Evolutionary conservation across 2,797 vertebrate species (phyloP).

Genomic region (Thunnus albacares): DNA sequence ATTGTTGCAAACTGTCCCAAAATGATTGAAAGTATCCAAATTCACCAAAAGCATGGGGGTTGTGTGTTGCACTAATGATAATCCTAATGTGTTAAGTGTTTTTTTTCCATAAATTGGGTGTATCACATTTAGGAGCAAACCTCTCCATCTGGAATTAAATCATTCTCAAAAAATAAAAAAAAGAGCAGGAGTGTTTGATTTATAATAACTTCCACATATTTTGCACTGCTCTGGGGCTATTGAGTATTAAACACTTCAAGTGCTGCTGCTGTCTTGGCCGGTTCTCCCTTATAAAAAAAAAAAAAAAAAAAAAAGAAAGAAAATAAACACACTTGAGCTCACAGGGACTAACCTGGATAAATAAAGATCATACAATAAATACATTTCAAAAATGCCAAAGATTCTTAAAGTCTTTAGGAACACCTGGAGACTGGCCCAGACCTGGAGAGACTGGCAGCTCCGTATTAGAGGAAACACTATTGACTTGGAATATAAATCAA

Average conservation of each 20-base stretch:
- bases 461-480: neutral
- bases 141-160: slow-evolving; percentile 3
- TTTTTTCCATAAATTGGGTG: slow-evolving; percentile 6
- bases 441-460: neutral
- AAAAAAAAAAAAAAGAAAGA: neutral
- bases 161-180: neutral
- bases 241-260: slow-evolving; percentile 32
- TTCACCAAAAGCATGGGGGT: neutral
- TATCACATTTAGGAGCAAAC: slow-evolving; percentile 15
- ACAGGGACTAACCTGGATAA: slow-evolving; percentile 4
- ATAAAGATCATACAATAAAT: neutral
- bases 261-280: slow-evolving; percentile 41
- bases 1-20: neutral
- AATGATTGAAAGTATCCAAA: neutral
- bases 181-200: neutral
- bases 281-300: slow-evolving; percentile 1
- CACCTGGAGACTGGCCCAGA: neutral
- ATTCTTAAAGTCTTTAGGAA: slow-evolving; percentile 4
- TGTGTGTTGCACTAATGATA: neutral
- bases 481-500: slow-evolving; percentile 21
- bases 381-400: slow-evolving; percentile 11
- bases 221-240: slow-evolving; percentile 20
- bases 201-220: slow-evolving; percentile 36
- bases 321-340: neutral
- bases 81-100: neutral